Evolutionary conservation across 2,113 vertebrate species (phyloP).

Genomic region (Madoqua kirkii): DNA sequence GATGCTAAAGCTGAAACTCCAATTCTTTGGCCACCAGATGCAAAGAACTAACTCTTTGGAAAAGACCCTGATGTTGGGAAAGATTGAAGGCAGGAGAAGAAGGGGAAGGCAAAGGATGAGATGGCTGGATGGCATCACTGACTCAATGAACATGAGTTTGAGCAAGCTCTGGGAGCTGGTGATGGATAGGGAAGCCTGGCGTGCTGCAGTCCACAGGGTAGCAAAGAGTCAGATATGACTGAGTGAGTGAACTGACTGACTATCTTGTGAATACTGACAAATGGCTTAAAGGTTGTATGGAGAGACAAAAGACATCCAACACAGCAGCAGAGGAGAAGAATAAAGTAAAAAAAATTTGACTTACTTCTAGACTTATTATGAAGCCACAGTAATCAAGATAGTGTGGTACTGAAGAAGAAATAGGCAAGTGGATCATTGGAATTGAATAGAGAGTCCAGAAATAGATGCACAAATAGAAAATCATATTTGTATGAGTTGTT

Average conservation of each 20-base stretch:
- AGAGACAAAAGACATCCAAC: neutral
- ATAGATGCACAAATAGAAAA: neutral
- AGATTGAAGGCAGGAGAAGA: neutral
- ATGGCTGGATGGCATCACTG: neutral
- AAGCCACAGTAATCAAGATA: too few species aligned
- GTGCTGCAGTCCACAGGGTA: neutral
- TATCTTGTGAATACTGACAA: neutral
- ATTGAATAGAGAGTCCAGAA: neutral
- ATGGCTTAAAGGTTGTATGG: neutral
- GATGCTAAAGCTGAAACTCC: neutral
- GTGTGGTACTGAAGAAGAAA: neutral
- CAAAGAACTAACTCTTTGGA: neutral
- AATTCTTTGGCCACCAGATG: neutral
- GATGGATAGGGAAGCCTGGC: neutral
- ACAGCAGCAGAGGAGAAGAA: neutral
- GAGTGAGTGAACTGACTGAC: neutral
- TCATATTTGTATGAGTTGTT: neutral
- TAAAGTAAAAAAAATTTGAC: neutral
- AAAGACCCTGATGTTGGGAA: neutral
- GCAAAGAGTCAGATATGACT: neutral
- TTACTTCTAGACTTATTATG: neutral
- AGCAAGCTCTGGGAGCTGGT: neutral
- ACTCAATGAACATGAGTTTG: neutral
- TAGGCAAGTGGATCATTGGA: neutral
- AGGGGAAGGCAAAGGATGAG: neutral